phyloP scores from a whole-genome alignment of 1,140 invertebrate genomes.

The Tetramorium parvispinum region DNA sequence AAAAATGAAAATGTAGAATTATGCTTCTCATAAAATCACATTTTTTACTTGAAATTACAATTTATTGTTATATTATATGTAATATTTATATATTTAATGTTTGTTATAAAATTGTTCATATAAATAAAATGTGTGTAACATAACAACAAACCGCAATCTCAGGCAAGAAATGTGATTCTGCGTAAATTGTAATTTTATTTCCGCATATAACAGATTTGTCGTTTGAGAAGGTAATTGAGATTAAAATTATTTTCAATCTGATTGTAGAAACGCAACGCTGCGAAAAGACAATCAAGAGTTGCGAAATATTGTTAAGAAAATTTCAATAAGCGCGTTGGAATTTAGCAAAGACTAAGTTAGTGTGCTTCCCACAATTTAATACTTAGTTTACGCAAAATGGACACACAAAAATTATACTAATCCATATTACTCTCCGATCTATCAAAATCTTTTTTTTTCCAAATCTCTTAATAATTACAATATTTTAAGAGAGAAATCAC shows the following conservation, averaged over 20 bases:
- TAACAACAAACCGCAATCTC: neutral
- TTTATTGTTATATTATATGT: neutral
- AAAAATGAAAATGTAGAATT: conserved; percentile 5
- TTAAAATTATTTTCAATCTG: conserved; percentile 31
- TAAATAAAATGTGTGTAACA: neutral
- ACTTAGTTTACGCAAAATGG: neutral
- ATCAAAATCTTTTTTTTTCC: neutral
- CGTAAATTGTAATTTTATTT: conserved; percentile 21
- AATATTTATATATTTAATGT: neutral
- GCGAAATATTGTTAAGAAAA: conserved; percentile 19
- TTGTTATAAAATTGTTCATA: neutral
- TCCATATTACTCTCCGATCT: neutral
- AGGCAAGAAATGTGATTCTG: conserved; percentile 18
- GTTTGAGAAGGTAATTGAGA: conserved; percentile 47
- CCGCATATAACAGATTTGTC: neutral
- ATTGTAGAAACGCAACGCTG: conserved; percentile 36
- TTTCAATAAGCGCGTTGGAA: conserved; percentile 17
- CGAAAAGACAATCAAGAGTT: conserved; percentile 39
- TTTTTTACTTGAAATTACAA: neutral
- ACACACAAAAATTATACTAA: conserved; percentile 12
- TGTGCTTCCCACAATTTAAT: conserved; percentile 3
- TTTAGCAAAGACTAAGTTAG: neutral
- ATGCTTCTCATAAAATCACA: neutral
- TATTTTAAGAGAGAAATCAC: neutral
- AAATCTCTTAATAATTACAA: neutral